These are phyloP conservation scores for Calidris pugnax DNA, from an alignment of 2,113 vertebrate species.

Conservation along the genomic window DNA sequence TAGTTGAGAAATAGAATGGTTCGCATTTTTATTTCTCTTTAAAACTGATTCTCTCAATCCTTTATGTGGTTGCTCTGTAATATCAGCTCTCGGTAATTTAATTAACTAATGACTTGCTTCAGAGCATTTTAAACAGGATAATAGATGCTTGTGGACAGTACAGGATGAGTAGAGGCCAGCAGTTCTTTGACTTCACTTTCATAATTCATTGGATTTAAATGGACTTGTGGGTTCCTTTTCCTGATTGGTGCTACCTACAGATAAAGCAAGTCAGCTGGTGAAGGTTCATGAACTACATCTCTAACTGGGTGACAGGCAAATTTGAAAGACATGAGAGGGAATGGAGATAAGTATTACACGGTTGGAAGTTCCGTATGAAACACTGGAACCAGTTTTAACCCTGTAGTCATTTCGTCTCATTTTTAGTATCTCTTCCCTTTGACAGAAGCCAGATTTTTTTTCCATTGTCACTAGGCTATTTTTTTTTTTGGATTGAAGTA, in stretches of 20 bases:
- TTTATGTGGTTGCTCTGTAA: background rate
- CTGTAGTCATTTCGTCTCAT: background rate
- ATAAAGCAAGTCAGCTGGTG: background rate
- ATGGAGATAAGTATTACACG: background rate
- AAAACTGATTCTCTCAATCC: background rate
- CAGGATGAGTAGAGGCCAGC: background rate
- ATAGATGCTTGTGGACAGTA: background rate
- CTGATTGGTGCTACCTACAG: background rate
- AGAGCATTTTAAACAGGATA: background rate
- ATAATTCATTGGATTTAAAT: constrained; percentile 20
- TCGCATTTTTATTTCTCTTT: constrained; percentile 11
- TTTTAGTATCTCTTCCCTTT: background rate
- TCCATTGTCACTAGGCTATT: background rate
- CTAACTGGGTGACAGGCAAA: background rate
- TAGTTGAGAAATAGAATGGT: background rate
- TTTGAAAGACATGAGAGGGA: background rate
- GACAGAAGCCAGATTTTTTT: background rate
- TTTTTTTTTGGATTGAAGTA: background rate
- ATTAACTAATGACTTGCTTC: constrained; percentile 18
- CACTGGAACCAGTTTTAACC: background rate
- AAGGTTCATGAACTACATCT: background rate
- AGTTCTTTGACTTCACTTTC: background rate
- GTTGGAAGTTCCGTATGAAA: background rate
- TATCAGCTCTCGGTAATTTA: background rate
- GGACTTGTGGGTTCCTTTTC: background rate